phyloP scores from a whole-genome alignment of 2,888 invertebrate genomes.

The Asteroscopus sphinx region DNA sequence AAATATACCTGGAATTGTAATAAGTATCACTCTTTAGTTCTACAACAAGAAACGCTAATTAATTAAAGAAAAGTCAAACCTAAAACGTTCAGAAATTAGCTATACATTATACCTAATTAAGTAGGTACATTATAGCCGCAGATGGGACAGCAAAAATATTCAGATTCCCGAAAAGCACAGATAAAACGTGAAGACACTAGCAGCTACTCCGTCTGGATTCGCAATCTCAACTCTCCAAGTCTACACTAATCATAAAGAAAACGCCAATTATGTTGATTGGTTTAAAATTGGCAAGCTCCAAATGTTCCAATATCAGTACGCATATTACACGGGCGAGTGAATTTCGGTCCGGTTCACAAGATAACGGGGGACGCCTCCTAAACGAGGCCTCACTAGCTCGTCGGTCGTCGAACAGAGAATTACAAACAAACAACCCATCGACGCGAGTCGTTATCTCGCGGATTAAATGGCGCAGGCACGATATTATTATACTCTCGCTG shows the following conservation, averaged over 20 bases:
- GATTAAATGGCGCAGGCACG: conserved; percentile 57
- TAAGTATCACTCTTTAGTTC: too few relatives aligned
- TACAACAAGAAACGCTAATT: too few relatives aligned
- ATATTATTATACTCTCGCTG: conserved; percentile 41
- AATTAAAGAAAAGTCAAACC: too few relatives aligned
- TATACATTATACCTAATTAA: too few relatives aligned
- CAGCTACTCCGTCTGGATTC: too few relatives aligned
- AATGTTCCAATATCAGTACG: conserved; percentile 68
- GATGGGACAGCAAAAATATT: too few relatives aligned
- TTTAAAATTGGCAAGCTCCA: conserved; percentile 41
- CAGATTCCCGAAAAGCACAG: neutral
- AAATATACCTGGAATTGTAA: too few relatives aligned
- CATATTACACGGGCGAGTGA: conserved; percentile 79
- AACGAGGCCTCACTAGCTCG: conserved; percentile 79
- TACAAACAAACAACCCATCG: conserved; percentile 80
- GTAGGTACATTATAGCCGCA: too few relatives aligned
- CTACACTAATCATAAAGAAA: neutral
- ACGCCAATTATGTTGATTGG: conserved; percentile 23
- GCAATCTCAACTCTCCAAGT: neutral
- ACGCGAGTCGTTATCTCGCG: conserved; percentile 76
- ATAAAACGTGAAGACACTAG: too few relatives aligned
- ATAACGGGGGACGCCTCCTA: conserved; percentile 84
- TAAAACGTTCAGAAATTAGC: too few relatives aligned
- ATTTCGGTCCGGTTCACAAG: conserved; percentile 78
- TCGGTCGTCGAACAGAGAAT: conserved; percentile 69